Percentiles rank a stretch among this genome's conserved stretches.
Conservation (phyloP, 1,140 invertebrate species). For the Ridgeia piscesae region DNA sequence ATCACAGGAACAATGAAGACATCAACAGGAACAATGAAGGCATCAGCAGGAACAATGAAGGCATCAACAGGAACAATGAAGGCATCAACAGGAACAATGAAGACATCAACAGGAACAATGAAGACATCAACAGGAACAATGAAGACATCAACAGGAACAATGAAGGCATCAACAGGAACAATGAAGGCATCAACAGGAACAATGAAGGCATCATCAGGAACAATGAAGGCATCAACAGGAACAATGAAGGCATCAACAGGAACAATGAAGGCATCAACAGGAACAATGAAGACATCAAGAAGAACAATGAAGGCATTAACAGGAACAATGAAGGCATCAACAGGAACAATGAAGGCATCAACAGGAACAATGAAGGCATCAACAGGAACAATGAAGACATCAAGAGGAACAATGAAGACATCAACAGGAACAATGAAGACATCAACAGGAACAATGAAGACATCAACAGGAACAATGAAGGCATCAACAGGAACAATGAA, state of each 20-base stretch:
- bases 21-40: too few relatives aligned
- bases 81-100: not conserved
- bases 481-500: too few relatives aligned
- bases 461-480: too few relatives aligned
- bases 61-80: too few relatives aligned
- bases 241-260: not conserved
- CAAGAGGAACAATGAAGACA: too few relatives aligned
- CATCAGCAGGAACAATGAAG: too few relatives aligned
- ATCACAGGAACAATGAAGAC: too few relatives aligned
- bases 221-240: not conserved
- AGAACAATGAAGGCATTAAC: not conserved
- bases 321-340: not conserved
- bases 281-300: slow-evolving; percentile 1
- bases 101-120: not conserved
- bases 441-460: too few relatives aligned
- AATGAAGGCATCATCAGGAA: not conserved
- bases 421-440: too few relatives aligned
- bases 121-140: slow-evolving; percentile 18
- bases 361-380: not conserved
- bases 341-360: not conserved
- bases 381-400: too few relatives aligned
- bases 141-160: slow-evolving; percentile 16
- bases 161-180: slow-evolving; percentile 8
- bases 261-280: slow-evolving; percentile 4
- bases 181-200: slow-evolving; percentile 14